Evolutionary conservation across 2,113 vertebrate genomes (phyloP).

Genomic region (Saguinus imperator): DNA sequence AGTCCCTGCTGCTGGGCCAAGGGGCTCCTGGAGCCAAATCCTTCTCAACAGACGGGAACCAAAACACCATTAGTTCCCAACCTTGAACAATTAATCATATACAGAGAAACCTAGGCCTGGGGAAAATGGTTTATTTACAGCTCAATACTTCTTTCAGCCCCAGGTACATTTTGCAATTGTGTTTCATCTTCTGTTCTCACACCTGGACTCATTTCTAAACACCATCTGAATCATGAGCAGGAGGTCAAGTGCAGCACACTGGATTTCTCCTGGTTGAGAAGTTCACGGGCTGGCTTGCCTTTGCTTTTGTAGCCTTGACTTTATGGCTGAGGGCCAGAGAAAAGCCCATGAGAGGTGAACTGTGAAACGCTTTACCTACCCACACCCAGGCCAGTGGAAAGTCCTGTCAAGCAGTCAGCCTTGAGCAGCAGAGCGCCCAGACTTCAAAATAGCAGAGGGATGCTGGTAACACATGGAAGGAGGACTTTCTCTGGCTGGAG

Average conservation of each 20-base stretch:
- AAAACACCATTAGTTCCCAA: conserved; percentile 18
- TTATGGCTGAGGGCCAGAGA: neutral
- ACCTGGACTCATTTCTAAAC: neutral
- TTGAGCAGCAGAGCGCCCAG: neutral
- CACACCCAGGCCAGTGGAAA: neutral
- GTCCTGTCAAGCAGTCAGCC: neutral
- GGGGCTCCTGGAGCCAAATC: conserved; percentile 15
- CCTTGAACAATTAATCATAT: neutral
- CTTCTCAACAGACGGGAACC: conserved; percentile 20
- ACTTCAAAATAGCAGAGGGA: neutral
- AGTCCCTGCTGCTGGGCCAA: neutral
- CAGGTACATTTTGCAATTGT: conserved; percentile 12
- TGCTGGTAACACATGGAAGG: neutral
- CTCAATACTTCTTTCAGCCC: conserved; percentile 40
- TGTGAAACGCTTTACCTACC: neutral
- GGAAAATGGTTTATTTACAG: conserved; percentile 43
- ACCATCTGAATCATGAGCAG: neutral
- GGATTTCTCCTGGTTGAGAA: conserved; percentile 9
- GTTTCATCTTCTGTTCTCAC: conserved; percentile 41
- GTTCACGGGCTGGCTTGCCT: neutral
- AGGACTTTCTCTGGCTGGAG: neutral
- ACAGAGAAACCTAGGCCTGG: neutral
- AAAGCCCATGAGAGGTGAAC: neutral
- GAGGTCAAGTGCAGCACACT: neutral
- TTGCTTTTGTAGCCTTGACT: neutral